Percentiles rank a stretch among this genome's conserved stretches.
Conservation (phyloP, 2,888 invertebrate species). For the Tortrix viridana region DNA sequence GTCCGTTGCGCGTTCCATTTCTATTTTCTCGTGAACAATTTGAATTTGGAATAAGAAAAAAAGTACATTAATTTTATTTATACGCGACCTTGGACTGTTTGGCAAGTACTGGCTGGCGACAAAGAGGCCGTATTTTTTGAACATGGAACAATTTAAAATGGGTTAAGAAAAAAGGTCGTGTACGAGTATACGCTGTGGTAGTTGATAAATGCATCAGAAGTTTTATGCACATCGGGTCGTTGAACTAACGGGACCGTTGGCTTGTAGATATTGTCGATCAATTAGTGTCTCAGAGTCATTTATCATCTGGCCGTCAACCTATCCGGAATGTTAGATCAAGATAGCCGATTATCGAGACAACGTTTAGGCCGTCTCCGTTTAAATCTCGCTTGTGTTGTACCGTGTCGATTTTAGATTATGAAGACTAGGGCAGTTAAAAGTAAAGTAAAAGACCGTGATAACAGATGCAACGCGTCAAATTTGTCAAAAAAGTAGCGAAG, state of each 20-base stretch:
- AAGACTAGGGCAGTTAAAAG: constrained; percentile 23
- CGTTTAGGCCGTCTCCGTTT: neutral
- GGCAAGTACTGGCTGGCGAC: constrained; percentile 34
- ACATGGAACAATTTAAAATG: constrained; percentile 18
- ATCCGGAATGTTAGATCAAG: constrained; percentile 34
- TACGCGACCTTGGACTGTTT: constrained; percentile 30
- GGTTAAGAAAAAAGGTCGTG: constrained; percentile 16
- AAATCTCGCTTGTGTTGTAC: constrained; percentile 11
- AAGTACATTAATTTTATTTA: constrained; percentile 36
- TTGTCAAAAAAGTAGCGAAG: no score
- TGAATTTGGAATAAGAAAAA: constrained; percentile 36
- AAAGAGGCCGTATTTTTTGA: constrained; percentile 23
- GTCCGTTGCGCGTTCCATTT: constrained; percentile 36
- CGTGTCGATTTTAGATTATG: constrained; percentile 12
- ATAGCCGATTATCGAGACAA: constrained; percentile 15
- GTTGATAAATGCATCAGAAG: constrained; percentile 6
- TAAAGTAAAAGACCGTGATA: constrained; percentile 4
- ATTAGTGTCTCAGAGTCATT: constrained; percentile 62
- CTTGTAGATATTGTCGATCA: constrained; percentile 63
- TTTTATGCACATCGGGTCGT: constrained; percentile 40
- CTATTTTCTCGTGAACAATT: constrained; percentile 33
- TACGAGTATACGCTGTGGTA: neutral
- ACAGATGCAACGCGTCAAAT: neutral
- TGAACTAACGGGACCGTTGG: constrained; percentile 41
- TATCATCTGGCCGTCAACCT: constrained; percentile 40